Conservation (phyloP, 2,888 invertebrate species). For the Habroteleia sp. region DNA sequence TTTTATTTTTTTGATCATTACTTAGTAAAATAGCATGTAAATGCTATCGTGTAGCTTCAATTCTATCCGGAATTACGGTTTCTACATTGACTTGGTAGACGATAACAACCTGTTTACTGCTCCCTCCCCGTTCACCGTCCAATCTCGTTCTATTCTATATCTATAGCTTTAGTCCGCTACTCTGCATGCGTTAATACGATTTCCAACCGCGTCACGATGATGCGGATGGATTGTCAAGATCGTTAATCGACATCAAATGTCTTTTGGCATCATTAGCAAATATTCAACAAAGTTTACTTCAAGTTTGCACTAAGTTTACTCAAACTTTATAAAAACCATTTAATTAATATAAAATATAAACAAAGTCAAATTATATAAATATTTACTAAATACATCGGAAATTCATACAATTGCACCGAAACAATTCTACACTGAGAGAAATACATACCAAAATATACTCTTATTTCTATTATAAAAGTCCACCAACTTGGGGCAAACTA, state of each 20-base stretch:
- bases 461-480: too few relatives aligned
- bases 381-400: too few relatives aligned
- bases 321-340: too few relatives aligned
- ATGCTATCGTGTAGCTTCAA: constrained; percentile 1
- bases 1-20: too few relatives aligned
- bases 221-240: constrained; percentile 3
- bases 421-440: too few relatives aligned
- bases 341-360: too few relatives aligned
- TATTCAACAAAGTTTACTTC: not conserved
- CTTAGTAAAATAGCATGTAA: too few relatives aligned
- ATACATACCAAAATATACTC: too few relatives aligned
- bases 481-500: too few relatives aligned
- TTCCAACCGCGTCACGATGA: constrained; percentile 16
- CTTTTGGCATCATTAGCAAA: constrained; percentile 3
- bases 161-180: constrained; percentile 14
- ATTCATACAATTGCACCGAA: too few relatives aligned
- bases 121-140: constrained; percentile 7
- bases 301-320: too few relatives aligned
- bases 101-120: constrained; percentile 50
- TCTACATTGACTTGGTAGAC: constrained; percentile 25
- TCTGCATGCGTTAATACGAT: constrained; percentile 16
- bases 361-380: too few relatives aligned
- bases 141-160: constrained; percentile 33
- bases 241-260: constrained; percentile 9
- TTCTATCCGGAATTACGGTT: constrained; percentile 29